phyloP scores from a whole-genome alignment of 2,888 invertebrate genomes.

The Eupithecia dodoneata region DNA sequence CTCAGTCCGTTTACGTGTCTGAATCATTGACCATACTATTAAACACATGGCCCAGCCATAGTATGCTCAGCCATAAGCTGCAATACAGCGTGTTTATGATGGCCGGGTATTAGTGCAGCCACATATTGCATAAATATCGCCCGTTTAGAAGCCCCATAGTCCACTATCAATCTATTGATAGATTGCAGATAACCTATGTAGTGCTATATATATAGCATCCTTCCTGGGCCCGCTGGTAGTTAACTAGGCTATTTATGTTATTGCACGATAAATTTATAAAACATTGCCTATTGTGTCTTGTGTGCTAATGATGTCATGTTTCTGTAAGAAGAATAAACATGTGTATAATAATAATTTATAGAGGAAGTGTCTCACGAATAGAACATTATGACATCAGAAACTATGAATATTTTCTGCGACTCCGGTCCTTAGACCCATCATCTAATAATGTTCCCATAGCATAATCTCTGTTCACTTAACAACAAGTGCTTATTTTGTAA shows the following conservation, averaged over 20 bases:
- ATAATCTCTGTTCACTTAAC: no score
- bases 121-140: no score
- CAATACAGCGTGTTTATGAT: no score
- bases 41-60: no score
- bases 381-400: not conserved
- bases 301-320: constrained; percentile 9
- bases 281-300: constrained; percentile 19
- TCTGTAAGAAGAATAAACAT: not conserved
- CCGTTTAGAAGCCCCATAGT: no score
- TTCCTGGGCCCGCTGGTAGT: constrained; percentile 1
- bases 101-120: no score
- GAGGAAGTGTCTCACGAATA: not conserved
- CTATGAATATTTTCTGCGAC: not conserved
- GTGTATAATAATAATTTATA: not conserved
- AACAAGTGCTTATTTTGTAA: no score
- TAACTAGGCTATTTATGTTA: constrained; percentile 12
- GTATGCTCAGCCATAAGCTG: no score
- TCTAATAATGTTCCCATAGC: no score
- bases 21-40: no score
- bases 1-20: no score
- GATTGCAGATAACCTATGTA: constrained; percentile 8
- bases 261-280: constrained; percentile 12
- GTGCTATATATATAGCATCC: not conserved
- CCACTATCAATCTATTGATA: not conserved
- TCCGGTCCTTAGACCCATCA: not conserved